phyloP scores from a whole-genome alignment of 2,888 invertebrate species.

The Dastarcus helophoroides region DNA sequence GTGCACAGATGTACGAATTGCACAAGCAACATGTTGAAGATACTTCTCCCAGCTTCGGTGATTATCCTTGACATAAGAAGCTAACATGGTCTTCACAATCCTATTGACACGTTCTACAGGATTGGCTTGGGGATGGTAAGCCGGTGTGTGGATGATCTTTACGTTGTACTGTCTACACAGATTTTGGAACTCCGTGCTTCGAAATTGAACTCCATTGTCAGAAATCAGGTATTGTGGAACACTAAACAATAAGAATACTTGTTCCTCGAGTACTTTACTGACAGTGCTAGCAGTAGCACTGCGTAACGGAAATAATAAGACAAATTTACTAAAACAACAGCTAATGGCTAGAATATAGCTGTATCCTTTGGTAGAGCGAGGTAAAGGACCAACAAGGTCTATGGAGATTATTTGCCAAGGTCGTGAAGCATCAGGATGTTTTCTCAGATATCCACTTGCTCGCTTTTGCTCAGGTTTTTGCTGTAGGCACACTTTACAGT shows the following conservation, averaged over 20 bases:
- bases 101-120: conserved; percentile 24
- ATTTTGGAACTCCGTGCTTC: too few relatives aligned
- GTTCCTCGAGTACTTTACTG: too few relatives aligned
- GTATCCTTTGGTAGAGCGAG: conserved; percentile 12
- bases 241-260: too few relatives aligned
- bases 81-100: conserved; percentile 24
- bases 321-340: conserved; percentile 14
- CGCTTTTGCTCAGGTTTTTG: conserved; percentile 10
- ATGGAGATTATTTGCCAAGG: conserved; percentile 14
- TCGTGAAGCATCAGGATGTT: neutral
- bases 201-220: too few relatives aligned
- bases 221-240: too few relatives aligned
- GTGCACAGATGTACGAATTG: conserved; percentile 11
- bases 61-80: conserved; percentile 17
- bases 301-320: conserved; percentile 13
- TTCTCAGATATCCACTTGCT: conserved; percentile 11
- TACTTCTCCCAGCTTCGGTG: conserved; percentile 17
- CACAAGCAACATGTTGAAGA: conserved; percentile 10
- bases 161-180: too few relatives aligned
- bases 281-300: too few relatives aligned
- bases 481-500: conserved; percentile 9
- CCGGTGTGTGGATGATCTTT: too few relatives aligned
- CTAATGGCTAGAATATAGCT: conserved; percentile 12
- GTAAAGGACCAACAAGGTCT: conserved; percentile 13
- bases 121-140: conserved; percentile 25